Conservation (phyloP, 2,888 invertebrate species). For the Drosophila mimica region DNA sequence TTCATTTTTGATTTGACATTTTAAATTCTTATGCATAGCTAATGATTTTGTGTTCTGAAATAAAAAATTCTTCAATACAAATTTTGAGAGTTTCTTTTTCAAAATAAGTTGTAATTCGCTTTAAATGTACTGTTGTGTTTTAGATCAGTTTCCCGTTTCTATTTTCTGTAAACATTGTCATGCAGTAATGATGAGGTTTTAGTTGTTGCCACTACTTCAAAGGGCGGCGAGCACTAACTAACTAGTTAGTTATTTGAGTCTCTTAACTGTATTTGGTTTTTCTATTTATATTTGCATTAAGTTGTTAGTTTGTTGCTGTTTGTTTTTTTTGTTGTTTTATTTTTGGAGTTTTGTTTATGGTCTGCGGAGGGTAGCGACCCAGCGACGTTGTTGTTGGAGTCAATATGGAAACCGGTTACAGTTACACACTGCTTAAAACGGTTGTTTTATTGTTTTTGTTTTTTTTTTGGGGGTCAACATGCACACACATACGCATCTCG, state of each 20-base stretch:
- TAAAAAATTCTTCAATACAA: too few species aligned
- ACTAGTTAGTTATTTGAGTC: conserved; percentile 15
- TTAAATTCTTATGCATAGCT: too few species aligned
- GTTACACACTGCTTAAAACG: conserved; percentile 58
- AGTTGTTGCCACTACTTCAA: conserved; percentile 1
- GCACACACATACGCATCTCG: conserved; percentile 1
- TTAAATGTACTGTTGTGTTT: neutral
- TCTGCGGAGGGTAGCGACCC: conserved; percentile 54
- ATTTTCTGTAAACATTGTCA: neutral
- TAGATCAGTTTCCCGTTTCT: neutral
- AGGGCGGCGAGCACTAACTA: conserved; percentile 20
- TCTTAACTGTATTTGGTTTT: conserved; percentile 14
- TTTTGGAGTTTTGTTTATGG: conserved; percentile 14
- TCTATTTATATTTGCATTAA: conserved; percentile 17
- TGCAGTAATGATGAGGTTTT: neutral
- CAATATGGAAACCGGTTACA: conserved; percentile 67
- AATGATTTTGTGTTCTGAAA: too few species aligned
- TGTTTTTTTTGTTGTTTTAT: conserved; percentile 5
- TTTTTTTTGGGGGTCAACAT: conserved; percentile 59
- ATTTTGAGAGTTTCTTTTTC: neutral
- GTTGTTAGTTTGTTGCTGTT: conserved; percentile 16
- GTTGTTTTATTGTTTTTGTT: conserved; percentile 4
- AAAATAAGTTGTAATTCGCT: neutral
- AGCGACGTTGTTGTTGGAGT: conserved; percentile 36
- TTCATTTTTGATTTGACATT: neutral